Conservation (phyloP, 2,797 vertebrate genomes). For the Uromys caudimaculatus region DNA sequence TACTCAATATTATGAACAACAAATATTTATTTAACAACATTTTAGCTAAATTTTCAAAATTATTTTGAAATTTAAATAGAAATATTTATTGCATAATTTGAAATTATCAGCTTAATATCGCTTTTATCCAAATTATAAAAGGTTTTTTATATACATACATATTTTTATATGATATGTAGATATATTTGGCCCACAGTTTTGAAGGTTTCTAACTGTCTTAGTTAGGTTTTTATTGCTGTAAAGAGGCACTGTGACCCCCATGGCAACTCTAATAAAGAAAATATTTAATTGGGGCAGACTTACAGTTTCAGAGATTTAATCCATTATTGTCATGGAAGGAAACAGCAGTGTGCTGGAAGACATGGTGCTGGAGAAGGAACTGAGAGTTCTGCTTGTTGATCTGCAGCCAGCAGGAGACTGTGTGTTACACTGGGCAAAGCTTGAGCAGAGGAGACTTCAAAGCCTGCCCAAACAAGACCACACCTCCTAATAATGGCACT, state of each 20-base stretch:
- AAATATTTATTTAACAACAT: background rate
- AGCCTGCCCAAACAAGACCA: background rate
- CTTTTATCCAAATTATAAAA: background rate
- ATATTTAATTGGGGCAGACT: background rate
- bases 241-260: too few relatives aligned
- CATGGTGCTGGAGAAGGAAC: background rate
- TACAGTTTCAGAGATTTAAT: background rate
- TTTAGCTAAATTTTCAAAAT: background rate
- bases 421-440: background rate
- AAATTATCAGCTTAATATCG: background rate
- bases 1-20: background rate
- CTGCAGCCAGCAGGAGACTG: background rate
- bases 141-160: background rate
- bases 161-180: too few relatives aligned
- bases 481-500: background rate
- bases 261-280: background rate
- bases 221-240: too few relatives aligned
- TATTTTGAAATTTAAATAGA: conserved; percentile 9
- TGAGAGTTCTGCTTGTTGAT: background rate
- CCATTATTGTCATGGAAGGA: background rate
- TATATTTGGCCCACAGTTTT: background rate
- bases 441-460: background rate
- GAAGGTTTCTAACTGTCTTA: too few relatives aligned
- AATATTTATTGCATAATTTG: background rate
- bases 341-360: background rate